phyloP scores from a whole-genome alignment of 2,797 vertebrate species.

The Megalops cyprinoides region DNA sequence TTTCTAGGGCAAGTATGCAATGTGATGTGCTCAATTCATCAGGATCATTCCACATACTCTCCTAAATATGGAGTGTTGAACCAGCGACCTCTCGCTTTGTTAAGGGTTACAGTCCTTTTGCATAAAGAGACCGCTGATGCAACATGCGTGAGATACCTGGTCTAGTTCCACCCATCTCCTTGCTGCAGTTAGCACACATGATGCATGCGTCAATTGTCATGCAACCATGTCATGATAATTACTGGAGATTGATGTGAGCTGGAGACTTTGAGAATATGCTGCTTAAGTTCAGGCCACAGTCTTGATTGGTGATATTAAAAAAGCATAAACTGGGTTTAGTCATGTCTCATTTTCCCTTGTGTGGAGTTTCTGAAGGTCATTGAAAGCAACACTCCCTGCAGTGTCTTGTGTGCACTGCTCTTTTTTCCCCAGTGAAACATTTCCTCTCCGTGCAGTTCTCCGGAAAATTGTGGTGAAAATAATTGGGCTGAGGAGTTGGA shows the following conservation, averaged over 20 bases:
- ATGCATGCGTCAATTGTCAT: neutral
- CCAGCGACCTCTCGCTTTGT: neutral
- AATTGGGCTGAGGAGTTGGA: slow-evolving; percentile 19
- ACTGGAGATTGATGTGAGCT: neutral
- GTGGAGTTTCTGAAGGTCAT: slow-evolving; percentile 4
- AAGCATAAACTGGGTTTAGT: neutral
- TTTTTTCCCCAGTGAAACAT: slow-evolving; percentile 25
- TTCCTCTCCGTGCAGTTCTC: slow-evolving; percentile 23
- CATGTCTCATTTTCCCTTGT: slow-evolving; percentile 10
- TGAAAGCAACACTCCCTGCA: neutral
- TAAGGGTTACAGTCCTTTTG: neutral
- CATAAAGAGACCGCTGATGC: neutral
- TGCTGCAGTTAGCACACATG: neutral
- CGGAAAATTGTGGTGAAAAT: slow-evolving; percentile 30
- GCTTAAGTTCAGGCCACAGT: slow-evolving; percentile 2
- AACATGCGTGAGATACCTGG: too few relatives aligned
- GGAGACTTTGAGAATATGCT: neutral
- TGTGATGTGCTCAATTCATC: neutral
- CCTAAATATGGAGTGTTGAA: neutral
- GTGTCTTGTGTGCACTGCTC: slow-evolving; percentile 13
- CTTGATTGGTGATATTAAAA: neutral
- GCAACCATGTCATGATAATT: too few relatives aligned
- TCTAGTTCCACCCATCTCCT: neutral
- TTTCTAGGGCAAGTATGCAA: neutral
- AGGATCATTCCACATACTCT: neutral